Evolutionary conservation across 2,113 vertebrate genomes (phyloP).

Genomic region (Oncorhynchus nerka): DNA sequence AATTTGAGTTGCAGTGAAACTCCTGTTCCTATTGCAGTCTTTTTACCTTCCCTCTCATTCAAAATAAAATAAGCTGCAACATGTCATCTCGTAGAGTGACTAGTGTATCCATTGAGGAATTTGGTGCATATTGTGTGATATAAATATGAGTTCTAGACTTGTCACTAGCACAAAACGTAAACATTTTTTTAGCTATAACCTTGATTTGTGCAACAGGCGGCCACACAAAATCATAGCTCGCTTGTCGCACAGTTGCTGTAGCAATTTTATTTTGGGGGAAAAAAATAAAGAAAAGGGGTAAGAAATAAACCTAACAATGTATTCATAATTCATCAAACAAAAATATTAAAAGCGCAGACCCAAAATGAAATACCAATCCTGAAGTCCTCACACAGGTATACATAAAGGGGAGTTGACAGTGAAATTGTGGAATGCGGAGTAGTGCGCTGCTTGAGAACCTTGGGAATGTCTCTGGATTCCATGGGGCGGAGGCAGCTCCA

Average conservation of each 20-base stretch:
- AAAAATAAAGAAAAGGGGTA: background rate
- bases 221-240: constrained; percentile 77
- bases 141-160: too few species aligned
- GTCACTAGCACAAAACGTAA: constrained; percentile 83
- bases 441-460: constrained; percentile 78
- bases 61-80: background rate
- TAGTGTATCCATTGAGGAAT: background rate
- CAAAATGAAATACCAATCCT: constrained; percentile 81
- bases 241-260: constrained; percentile 83
- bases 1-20: too few species aligned
- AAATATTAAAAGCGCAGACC: constrained; percentile 86
- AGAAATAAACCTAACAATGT: constrained; percentile 74
- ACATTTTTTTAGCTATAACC: constrained; percentile 94
- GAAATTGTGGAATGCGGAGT: constrained; percentile 86
- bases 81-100: background rate
- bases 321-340: constrained; percentile 73
- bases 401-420: constrained; percentile 77
- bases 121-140: background rate
- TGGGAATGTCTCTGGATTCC: constrained; percentile 66
- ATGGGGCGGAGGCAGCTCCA: constrained; percentile 66
- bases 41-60: too few species aligned
- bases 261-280: constrained; percentile 75
- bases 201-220: constrained; percentile 79
- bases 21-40: too few species aligned
- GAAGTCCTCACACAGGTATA: constrained; percentile 79